Base-by-base conservation (phyloP, 2,888 invertebrate species). In the Vandiemenella viatica region DNA sequence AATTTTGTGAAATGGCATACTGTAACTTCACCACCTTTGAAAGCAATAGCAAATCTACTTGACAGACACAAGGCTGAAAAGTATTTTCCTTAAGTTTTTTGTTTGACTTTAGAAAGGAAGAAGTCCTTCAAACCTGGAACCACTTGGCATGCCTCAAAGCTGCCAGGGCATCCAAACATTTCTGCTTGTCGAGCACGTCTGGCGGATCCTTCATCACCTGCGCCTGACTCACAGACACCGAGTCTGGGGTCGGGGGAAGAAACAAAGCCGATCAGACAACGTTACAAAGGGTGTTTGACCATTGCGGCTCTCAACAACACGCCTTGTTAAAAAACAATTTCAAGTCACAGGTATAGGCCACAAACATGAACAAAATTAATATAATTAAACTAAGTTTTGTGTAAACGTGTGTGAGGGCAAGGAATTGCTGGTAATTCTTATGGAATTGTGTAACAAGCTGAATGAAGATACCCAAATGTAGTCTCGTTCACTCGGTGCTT, bases 141-240 rank as follows among this genome's bases (percentile, higher is more conserved):
- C 97, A 98, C 81, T 98, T 98, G 79, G 96, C 92, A 83, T 95
- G 96, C 78, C 98, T 90, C 75, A 98, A 86, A 75, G 92, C 91
- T 77, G 97, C 96, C 77, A 98, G 86, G 77, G 97, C 96, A 81
- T 93, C 87, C 79, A 98, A 87, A 83, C 97, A 97, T 79, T 93
- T 93, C 79, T 91, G 89, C 79, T 91, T 90, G 81, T 93, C 90
- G 76, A 97, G 86, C 72, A 91, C 85, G 77, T 95, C 95, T 75
- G 80, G 78, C 58, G 79, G 77, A 64, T 77, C 78, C 71, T 73
- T 73, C 46, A 46, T 54, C 60, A 65, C 65, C 62, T 63, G 60
- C 59, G 61, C 56, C 54, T 58, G 55, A 57, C 53, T 56, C 57
- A 55, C 54, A 55, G 55, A 54, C 56, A 55, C 50, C 52, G 54